These are phyloP conservation scores for Caranx melampygus DNA, from an alignment of 2,113 vertebrate genomes.

Conservation along the genomic window DNA sequence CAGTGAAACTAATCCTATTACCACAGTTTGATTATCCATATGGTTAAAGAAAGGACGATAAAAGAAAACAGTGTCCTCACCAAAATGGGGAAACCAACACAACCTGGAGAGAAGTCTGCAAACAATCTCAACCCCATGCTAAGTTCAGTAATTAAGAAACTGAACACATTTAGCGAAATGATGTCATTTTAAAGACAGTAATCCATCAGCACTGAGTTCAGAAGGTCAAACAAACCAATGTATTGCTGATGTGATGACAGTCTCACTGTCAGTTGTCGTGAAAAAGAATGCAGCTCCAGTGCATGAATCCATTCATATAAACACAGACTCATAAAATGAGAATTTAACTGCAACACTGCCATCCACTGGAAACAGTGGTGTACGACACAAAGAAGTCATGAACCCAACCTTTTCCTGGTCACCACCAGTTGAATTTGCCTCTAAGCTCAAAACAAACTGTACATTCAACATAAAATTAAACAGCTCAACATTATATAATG, in stretches of 20 bases:
- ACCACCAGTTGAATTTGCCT: not conserved
- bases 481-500: not conserved
- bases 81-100: slow-evolving; percentile 4
- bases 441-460: not conserved
- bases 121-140: not conserved
- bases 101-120: not conserved
- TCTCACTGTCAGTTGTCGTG: not conserved
- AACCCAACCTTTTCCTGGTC: not conserved
- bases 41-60: slow-evolving; percentile 29
- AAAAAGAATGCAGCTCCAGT: not conserved
- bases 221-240: not conserved
- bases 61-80: slow-evolving; percentile 8
- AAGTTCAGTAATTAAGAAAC: not conserved
- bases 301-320: not conserved
- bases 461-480: not conserved
- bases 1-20: slow-evolving; percentile 64
- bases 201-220: not conserved
- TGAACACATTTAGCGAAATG: not conserved
- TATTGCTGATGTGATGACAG: not conserved
- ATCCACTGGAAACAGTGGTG: slow-evolving; percentile 6
- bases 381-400: slow-evolving; percentile 4
- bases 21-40: slow-evolving; percentile 42
- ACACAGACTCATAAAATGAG: not conserved
- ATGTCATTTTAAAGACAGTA: not conserved
- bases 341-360: slow-evolving; percentile 7